Percentiles rank a stretch among this genome's conserved stretches.
phyloP scores from a whole-genome alignment of 2,113 vertebrate species.

The Nettapus auritus region DNA sequence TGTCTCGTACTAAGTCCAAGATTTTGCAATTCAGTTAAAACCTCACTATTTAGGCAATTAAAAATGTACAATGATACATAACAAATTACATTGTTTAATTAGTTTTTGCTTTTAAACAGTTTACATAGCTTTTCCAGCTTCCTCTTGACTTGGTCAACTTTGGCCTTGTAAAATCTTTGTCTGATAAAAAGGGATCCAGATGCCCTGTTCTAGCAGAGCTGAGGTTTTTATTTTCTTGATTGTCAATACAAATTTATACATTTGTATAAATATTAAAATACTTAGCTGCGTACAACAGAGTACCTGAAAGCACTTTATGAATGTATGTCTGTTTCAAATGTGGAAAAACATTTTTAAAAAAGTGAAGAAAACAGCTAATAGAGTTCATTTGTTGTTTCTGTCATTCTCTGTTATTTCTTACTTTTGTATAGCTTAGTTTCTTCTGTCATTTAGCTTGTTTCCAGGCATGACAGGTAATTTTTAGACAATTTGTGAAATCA shows the following conservation, averaged over 20 bases:
- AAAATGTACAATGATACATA: not conserved
- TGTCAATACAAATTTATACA: not conserved
- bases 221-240: not conserved
- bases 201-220: not conserved
- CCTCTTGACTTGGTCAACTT: not conserved
- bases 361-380: not conserved
- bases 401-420: not conserved
- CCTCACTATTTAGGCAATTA: not conserved
- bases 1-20: not conserved
- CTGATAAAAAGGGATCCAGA: accelerated
- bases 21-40: not conserved
- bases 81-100: not conserved
- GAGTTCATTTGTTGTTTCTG: not conserved
- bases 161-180: not conserved
- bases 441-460: not conserved
- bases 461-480: not conserved
- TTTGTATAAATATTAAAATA: not conserved
- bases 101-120: not conserved
- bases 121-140: not conserved
- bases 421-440: not conserved
- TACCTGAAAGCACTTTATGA: not conserved
- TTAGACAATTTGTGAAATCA: not conserved
- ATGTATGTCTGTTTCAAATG: not conserved
- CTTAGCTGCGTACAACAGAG: not conserved
- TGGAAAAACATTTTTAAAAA: not conserved